Evolutionary conservation across 1,140 invertebrate genomes (phyloP).

Genomic region (Odontomachus brunneus): DNA sequence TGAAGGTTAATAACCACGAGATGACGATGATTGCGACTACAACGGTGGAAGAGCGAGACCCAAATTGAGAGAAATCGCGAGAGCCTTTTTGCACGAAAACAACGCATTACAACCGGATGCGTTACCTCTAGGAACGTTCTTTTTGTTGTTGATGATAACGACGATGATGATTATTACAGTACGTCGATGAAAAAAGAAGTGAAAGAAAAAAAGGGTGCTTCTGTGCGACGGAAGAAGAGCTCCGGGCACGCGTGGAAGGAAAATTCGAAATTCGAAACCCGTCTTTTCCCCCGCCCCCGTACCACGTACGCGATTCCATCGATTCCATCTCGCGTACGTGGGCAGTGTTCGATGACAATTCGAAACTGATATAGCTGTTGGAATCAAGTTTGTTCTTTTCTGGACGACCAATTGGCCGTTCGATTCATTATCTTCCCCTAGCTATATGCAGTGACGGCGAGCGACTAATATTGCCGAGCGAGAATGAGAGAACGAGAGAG

Average conservation of each 20-base stretch:
- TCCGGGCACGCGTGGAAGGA: conserved; percentile 67
- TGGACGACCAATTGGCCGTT: conserved; percentile 43
- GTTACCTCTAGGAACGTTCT: conserved; percentile 57
- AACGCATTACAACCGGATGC: conserved; percentile 37
- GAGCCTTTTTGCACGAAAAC: conserved; percentile 69
- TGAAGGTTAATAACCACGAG: conserved; percentile 68
- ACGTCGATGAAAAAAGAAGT: conserved; percentile 50
- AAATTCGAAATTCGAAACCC: conserved; percentile 62
- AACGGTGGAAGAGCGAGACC: conserved; percentile 66
- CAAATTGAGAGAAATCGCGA: conserved; percentile 70
- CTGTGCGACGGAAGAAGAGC: conserved; percentile 66
- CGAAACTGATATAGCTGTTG: conserved; percentile 28
- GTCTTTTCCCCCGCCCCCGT: conserved; percentile 38
- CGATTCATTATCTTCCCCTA: conserved; percentile 40
- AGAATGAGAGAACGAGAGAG: no score
- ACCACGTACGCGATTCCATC: conserved; percentile 44
- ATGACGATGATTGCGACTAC: conserved; percentile 72
- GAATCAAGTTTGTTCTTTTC: conserved; percentile 30
- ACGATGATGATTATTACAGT: conserved; percentile 50
- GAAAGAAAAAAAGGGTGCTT: conserved; percentile 62
- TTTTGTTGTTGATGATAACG: conserved; percentile 48
- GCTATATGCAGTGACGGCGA: background rate
- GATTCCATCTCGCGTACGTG: conserved; percentile 40
- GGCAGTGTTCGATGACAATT: conserved; percentile 72
- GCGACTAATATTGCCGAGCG: background rate